A percentile compares a stretch with the other conserved stretches of the same genome.
These are phyloP conservation scores for Paramisgurnus dabryanus DNA, from an alignment of 2,113 vertebrate species.

Conservation along the genomic window DNA sequence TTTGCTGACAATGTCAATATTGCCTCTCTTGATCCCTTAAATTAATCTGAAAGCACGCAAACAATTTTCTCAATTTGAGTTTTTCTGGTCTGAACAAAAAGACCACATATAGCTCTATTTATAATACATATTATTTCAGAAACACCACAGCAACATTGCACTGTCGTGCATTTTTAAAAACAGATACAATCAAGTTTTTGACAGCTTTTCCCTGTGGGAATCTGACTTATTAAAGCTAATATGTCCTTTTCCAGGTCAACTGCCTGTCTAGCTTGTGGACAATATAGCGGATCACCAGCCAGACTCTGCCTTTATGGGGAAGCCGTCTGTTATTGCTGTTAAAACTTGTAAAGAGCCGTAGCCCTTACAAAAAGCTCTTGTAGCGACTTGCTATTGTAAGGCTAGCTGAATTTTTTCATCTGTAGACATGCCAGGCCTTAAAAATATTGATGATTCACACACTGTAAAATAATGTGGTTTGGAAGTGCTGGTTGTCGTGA, in stretches of 20 bases:
- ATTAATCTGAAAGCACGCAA: neutral
- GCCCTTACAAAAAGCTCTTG: neutral
- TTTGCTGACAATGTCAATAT: neutral
- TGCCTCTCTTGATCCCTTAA: neutral
- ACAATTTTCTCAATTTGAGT: neutral
- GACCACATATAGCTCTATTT: too few relatives aligned
- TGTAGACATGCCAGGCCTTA: neutral
- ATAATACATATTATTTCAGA: neutral
- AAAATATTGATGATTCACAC: constrained; percentile 9
- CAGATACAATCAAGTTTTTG: neutral
- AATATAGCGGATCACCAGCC: too few relatives aligned
- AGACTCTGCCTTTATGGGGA: too few relatives aligned
- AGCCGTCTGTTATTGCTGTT: too few relatives aligned
- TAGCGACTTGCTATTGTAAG: neutral
- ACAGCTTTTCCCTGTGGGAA: constrained; percentile 4
- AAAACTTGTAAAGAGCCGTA: too few relatives aligned
- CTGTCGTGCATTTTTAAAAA: neutral
- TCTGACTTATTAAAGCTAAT: neutral
- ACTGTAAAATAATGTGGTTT: neutral
- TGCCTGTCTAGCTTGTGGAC: too few relatives aligned
- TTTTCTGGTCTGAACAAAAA: neutral
- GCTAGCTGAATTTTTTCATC: neutral
- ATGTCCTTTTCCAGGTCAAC: neutral
- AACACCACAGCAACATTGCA: neutral
- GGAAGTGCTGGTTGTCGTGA: neutral